Percentiles rank a stretch among this genome's conserved stretches.
Evolutionary conservation across 2,113 vertebrate species (phyloP).

Genomic region (Ovibos moschatus): DNA sequence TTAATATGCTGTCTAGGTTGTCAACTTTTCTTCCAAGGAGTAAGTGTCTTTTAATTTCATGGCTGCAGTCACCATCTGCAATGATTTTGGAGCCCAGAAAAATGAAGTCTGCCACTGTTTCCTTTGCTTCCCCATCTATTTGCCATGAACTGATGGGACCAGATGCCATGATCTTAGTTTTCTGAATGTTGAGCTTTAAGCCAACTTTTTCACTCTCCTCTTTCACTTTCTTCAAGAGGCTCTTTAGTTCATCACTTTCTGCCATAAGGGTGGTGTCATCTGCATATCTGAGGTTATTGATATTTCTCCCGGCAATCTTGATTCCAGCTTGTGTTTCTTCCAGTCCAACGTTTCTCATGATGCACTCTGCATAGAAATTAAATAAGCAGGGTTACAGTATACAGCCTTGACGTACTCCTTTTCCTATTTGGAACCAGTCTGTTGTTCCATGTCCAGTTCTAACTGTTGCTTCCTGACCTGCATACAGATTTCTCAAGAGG

Average conservation of each 20-base stretch:
- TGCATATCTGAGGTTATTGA: background rate
- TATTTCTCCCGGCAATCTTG: fast-evolving
- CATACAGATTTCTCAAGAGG: background rate
- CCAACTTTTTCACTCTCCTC: background rate
- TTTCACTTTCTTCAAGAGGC: too few species aligned
- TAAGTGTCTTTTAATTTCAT: background rate
- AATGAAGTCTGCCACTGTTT: background rate
- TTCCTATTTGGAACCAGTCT: background rate
- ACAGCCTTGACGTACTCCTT: background rate
- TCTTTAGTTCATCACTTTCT: too few species aligned
- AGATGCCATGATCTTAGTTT: fast-evolving
- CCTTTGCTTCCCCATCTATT: background rate
- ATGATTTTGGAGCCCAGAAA: background rate
- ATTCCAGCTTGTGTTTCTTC: background rate
- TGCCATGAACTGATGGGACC: background rate
- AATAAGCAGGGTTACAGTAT: background rate
- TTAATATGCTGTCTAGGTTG: background rate
- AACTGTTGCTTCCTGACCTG: background rate
- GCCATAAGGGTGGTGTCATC: background rate
- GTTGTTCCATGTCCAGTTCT: background rate
- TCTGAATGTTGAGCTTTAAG: background rate
- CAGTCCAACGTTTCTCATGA: background rate
- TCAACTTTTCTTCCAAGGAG: background rate
- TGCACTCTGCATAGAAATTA: background rate
- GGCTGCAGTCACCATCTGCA: background rate